phyloP scores from a whole-genome alignment of 2,797 vertebrate species.

The Linurgus olivaceus region DNA sequence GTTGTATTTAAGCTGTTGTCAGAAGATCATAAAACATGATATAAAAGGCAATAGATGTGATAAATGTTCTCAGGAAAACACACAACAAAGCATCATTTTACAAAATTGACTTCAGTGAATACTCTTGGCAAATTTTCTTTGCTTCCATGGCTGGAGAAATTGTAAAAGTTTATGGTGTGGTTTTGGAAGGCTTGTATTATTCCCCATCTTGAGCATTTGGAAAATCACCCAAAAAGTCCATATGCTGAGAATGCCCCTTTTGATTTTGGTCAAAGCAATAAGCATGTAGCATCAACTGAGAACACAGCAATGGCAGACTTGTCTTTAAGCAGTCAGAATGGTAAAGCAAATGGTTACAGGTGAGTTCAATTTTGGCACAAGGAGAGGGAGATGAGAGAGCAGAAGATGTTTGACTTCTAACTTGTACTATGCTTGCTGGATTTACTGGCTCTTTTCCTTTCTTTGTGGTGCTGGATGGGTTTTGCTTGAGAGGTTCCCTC shows the following conservation, averaged over 20 bases:
- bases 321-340: slow-evolving; percentile 69
- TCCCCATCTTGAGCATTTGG: slow-evolving; percentile 56
- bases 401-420: slow-evolving; percentile 72
- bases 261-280: slow-evolving; percentile 71
- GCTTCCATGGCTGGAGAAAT: slow-evolving; percentile 18
- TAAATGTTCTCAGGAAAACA: slow-evolving; percentile 57
- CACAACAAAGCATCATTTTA: slow-evolving; percentile 57
- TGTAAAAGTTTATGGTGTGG: background rate
- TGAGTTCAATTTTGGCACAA: slow-evolving; percentile 52
- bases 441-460: slow-evolving; percentile 85
- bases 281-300: slow-evolving; percentile 58
- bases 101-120: slow-evolving; percentile 54
- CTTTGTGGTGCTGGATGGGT: slow-evolving; percentile 84
- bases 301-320: slow-evolving; percentile 72
- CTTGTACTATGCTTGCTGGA: slow-evolving; percentile 82
- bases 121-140: slow-evolving; percentile 39
- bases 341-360: slow-evolving; percentile 64
- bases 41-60: slow-evolving; percentile 27
- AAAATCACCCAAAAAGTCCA: slow-evolving; percentile 58
- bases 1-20: slow-evolving; percentile 59
- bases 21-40: slow-evolving; percentile 47
- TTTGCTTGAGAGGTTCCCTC: slow-evolving; percentile 80
- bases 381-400: background rate
- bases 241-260: slow-evolving; percentile 66
- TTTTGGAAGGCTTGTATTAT: slow-evolving; percentile 45